Percentiles rank a stretch among this genome's conserved stretches.
Evolutionary conservation across 1,140 invertebrate species (phyloP).

Genomic region (Diorhabda elongata): DNA sequence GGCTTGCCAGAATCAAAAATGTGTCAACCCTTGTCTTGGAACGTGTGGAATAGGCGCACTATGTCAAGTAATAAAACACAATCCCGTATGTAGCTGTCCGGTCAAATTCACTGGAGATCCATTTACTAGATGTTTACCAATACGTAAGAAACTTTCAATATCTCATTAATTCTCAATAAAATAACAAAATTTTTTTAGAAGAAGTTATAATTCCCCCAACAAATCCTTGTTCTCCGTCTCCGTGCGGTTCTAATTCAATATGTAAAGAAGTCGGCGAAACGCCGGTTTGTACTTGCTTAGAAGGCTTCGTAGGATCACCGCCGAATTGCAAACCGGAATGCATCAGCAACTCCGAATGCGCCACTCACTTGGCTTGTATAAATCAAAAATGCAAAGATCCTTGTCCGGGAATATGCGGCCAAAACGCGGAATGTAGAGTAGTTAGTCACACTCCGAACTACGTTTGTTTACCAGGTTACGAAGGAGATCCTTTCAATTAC

Average conservation of each 20-base stretch:
- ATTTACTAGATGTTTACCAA: constrained; percentile 51
- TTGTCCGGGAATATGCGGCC: constrained; percentile 58
- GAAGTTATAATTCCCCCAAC: constrained; percentile 44
- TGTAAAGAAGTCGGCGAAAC: constrained; percentile 58
- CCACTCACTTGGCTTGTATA: constrained; percentile 59
- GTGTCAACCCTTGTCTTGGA: constrained; percentile 62
- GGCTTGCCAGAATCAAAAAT: constrained; percentile 68
- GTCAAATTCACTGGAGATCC: constrained; percentile 68
- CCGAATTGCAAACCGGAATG: constrained; percentile 66
- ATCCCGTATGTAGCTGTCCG: constrained; percentile 71
- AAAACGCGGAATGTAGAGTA: constrained; percentile 55
- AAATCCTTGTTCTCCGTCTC: constrained; percentile 63
- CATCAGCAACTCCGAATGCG: constrained; percentile 60
- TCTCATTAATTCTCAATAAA: neutral
- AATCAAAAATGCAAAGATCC: constrained; percentile 67
- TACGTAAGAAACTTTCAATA: constrained; percentile 36
- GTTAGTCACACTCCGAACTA: constrained; percentile 60
- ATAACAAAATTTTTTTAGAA: constrained; percentile 26
- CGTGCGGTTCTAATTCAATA: constrained; percentile 67
- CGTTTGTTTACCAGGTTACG: constrained; percentile 56
- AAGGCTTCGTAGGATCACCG: constrained; percentile 58
- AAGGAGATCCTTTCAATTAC: constrained; percentile 61
- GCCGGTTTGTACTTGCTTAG: constrained; percentile 62
- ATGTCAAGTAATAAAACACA: constrained; percentile 71
- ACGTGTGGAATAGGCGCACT: constrained; percentile 59